Conservation (phyloP, 2,113 vertebrate species). For the Brachyistius frenatus region DNA sequence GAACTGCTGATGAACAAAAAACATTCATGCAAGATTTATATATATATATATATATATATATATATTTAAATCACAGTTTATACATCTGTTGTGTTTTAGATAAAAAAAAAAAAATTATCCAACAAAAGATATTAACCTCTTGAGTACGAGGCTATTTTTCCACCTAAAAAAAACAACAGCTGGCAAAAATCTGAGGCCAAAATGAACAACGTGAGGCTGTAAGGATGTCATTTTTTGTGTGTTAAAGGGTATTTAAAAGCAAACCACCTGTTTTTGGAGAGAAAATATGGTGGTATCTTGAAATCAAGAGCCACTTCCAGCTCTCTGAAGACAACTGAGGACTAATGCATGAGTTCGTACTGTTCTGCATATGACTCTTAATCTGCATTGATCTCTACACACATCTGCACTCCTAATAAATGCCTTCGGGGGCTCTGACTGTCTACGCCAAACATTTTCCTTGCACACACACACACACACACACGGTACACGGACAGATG, state of each 20-base stretch:
- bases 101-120: too few relatives aligned
- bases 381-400: conserved; percentile 36
- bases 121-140: too few relatives aligned
- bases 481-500: conserved; percentile 18
- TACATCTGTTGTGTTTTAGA: too few relatives aligned
- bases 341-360: conserved; percentile 1
- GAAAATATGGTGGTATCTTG: too few relatives aligned
- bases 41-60: too few relatives aligned
- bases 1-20: too few relatives aligned
- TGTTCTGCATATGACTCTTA: not conserved
- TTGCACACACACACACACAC: not conserved
- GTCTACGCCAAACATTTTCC: conserved; percentile 19
- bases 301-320: too few relatives aligned
- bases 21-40: too few relatives aligned
- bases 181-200: too few relatives aligned
- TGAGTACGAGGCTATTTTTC: too few relatives aligned
- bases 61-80: too few relatives aligned
- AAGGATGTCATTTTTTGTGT: not conserved
- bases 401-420: conserved; percentile 43
- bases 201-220: not conserved
- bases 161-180: too few relatives aligned
- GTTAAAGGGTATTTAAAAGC: not conserved
- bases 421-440: conserved; percentile 41
- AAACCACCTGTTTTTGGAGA: not conserved
- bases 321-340: not conserved